Base-by-base conservation (phyloP, 2,797 vertebrate genomes). In the Pempheris klunzingeri region DNA sequence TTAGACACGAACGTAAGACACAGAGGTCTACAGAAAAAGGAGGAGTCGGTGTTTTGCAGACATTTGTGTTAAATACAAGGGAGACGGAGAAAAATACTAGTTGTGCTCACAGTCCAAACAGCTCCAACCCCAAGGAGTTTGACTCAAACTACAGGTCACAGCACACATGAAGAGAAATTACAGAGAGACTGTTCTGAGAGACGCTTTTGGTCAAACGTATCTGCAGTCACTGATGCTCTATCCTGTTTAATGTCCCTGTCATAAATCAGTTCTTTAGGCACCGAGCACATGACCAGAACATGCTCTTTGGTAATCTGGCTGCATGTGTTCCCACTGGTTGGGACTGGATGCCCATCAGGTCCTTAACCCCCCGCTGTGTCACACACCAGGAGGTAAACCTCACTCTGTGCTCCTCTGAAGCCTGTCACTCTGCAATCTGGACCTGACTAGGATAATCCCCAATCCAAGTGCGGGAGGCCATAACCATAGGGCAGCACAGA, bases 371-470 rank as follows among this genome's bases (percentile, higher is more conserved):
- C 32, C 69, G 44, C 71, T 69, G 67, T 49, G 71, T 87, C 82
- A 80, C 87, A 89, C 80, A 65, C 66, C 84, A 90, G 91, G 91
- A 85, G 90, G 87, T 91, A 86, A 94, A 92, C 83, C 86, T 85
- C 74, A 74, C 52, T 76, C 55, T 32, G 54, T 65, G 64, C 82
- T 81, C 57, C 73, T 84, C 68, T 87, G 89, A 92, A 92, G 79
- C 88, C 90, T 82, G 84, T 89, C 88, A 89, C 77, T 88, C 54
- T 18, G 3, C 86, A 93, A 90, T 93, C 93, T 93, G 93, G 82
- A 87, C 60, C 83, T 78, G 68, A 50, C 60, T 14, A 39, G 81
- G 89, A 88, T 95, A 93, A 95, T 94, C 92, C 90, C 72, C 57
- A 68, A 64, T 77, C 69, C 54, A 60, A 71, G 67, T 0, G 32